Evolutionary conservation across 2,113 vertebrate species (phyloP).

Genomic region (Pomatostomus ruficeps): DNA sequence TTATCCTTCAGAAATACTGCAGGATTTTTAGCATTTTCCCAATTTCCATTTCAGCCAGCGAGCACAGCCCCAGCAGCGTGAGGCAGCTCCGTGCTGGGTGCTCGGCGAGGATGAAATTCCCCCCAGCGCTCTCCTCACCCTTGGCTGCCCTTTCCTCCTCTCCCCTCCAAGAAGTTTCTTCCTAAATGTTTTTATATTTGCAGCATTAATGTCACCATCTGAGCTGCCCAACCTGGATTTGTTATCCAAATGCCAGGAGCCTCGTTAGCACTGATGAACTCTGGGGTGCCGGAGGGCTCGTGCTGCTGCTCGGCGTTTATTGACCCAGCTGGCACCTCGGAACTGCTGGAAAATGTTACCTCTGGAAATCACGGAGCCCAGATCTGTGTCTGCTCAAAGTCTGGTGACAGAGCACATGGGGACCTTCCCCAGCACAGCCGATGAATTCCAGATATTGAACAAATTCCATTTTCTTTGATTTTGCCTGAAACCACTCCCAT

Average conservation of each 20-base stretch:
- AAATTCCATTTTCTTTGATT: background rate
- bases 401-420: background rate
- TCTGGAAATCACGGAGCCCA: background rate
- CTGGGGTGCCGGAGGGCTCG: background rate
- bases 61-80: too few relatives aligned
- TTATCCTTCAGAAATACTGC: fast-evolving
- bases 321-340: background rate
- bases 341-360: slow-evolving; percentile 21
- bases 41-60: background rate
- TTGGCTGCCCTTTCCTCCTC: slow-evolving; percentile 8
- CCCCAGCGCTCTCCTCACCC: background rate
- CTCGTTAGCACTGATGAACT: slow-evolving; percentile 46
- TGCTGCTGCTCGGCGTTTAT: background rate
- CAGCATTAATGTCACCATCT: background rate
- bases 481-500: too few relatives aligned
- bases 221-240: background rate
- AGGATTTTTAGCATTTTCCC: background rate
- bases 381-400: background rate
- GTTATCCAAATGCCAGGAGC: slow-evolving; percentile 57
- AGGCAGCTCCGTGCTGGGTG: background rate
- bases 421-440: background rate
- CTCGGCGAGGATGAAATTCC: background rate
- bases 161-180: background rate
- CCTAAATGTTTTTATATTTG: background rate
- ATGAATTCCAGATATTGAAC: background rate